A percentile compares a stretch with the other conserved stretches of the same genome.
Evolutionary conservation across 2,888 invertebrate species (phyloP).

Genomic region (Orchestes rusci): DNA sequence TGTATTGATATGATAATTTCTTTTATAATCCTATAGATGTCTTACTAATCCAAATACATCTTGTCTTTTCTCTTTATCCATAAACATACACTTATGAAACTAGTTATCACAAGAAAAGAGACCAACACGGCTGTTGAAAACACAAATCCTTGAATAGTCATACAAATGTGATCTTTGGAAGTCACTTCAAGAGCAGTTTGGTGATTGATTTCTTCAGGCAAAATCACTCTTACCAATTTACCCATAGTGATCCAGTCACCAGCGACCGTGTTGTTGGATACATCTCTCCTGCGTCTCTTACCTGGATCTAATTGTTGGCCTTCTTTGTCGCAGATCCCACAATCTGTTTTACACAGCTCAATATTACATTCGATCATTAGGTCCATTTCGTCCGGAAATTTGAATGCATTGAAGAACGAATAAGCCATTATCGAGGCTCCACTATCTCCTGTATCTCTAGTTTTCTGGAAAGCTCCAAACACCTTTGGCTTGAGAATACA

Average conservation of each 20-base stretch:
- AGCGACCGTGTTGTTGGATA: conserved; percentile 47
- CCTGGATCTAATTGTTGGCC: conserved; percentile 53
- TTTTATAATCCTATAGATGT: too few relatives aligned
- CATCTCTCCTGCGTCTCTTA: conserved; percentile 41
- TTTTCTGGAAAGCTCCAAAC: conserved; percentile 76
- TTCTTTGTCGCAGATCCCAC: conserved; percentile 63
- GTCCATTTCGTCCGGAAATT: conserved; percentile 81
- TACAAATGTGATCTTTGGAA: conserved; percentile 49
- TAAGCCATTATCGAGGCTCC: conserved; percentile 70
- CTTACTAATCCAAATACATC: conserved; percentile 18
- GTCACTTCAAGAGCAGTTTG: conserved; percentile 35
- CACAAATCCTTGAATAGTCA: conserved; percentile 58
- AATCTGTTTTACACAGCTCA: conserved; percentile 72
- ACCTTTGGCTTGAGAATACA: conserved; percentile 73
- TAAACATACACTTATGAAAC: conserved; percentile 47
- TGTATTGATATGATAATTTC: too few relatives aligned
- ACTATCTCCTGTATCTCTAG: conserved; percentile 63
- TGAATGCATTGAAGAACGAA: conserved; percentile 74
- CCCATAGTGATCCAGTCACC: conserved; percentile 58
- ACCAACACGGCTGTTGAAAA: conserved; percentile 55
- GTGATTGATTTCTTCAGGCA: conserved; percentile 58
- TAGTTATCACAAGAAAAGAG: conserved; percentile 52
- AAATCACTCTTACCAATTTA: conserved; percentile 59
- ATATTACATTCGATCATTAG: conserved; percentile 75
- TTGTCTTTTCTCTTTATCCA: conserved; percentile 39